Percentiles rank a stretch among this genome's conserved stretches.
Evolutionary conservation across 1,140 invertebrate genomes (phyloP).

Genomic region (Drosophila ogumai): DNA sequence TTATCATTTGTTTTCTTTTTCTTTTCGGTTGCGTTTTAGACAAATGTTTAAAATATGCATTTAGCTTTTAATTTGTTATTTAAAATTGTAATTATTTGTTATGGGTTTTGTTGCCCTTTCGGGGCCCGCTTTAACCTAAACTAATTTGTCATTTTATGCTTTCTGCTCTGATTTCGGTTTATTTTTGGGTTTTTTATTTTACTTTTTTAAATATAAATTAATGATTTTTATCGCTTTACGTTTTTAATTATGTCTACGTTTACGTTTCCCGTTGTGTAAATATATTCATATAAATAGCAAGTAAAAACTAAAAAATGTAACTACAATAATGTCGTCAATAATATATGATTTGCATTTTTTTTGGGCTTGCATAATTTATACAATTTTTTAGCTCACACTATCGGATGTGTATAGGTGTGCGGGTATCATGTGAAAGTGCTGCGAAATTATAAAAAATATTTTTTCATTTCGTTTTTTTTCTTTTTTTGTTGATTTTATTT

Average conservation of each 20-base stretch:
- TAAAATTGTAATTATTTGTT: constrained; percentile 58
- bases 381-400: constrained; percentile 53
- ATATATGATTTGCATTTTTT: constrained; percentile 59
- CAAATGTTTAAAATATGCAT: constrained; percentile 78
- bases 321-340: constrained; percentile 54
- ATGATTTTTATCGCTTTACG: constrained; percentile 57
- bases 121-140: constrained; percentile 57
- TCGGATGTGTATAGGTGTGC: constrained; percentile 37
- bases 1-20: constrained; percentile 61
- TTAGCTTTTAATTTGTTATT: constrained; percentile 65
- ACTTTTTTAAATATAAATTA: constrained; percentile 43
- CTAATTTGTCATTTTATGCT: constrained; percentile 56
- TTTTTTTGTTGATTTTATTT: constrained; percentile 41
- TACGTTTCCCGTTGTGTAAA: constrained; percentile 65
- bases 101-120: constrained; percentile 21
- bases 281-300: constrained; percentile 77
- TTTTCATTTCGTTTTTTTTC: constrained; percentile 39
- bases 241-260: constrained; percentile 55
- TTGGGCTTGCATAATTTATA: constrained; percentile 54
- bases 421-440: constrained; percentile 62
- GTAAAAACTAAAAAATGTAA: constrained; percentile 73
- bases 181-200: constrained; percentile 29
- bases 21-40: constrained; percentile 56
- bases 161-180: constrained; percentile 44
- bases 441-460: constrained; percentile 68